phyloP scores from a whole-genome alignment of 1,140 invertebrate genomes.

The Calycopis cecrops region DNA sequence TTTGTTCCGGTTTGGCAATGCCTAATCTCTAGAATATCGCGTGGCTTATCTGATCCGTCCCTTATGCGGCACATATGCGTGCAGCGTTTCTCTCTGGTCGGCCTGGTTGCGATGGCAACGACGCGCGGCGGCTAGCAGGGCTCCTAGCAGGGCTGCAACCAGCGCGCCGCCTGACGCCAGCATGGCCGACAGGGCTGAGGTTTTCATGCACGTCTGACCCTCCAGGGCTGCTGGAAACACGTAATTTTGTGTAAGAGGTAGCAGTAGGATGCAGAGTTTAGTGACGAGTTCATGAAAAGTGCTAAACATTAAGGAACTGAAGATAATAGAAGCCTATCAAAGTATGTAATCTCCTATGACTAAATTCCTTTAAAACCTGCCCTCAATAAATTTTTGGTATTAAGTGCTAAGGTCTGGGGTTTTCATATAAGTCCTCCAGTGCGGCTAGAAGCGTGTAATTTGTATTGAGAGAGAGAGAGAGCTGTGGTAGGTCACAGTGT shows the following conservation, averaged over 20 bases:
- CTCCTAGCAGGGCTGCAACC: slow-evolving; percentile 81
- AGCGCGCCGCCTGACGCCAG: slow-evolving; percentile 81
- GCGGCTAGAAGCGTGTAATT: too few species aligned
- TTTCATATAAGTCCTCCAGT: too few species aligned
- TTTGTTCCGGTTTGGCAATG: too few species aligned
- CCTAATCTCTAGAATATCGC: neutral
- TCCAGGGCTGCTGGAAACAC: slow-evolving; percentile 39
- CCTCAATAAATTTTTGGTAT: neutral
- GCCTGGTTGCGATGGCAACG: slow-evolving; percentile 77
- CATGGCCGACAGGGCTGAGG: slow-evolving; percentile 84
- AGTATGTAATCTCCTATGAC: neutral
- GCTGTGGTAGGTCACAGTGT: too few species aligned
- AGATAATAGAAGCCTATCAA: neutral
- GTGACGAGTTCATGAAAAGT: neutral
- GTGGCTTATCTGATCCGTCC: slow-evolving; percentile 80
- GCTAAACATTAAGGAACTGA: neutral
- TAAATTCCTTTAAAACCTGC: neutral
- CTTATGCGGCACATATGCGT: slow-evolving; percentile 84
- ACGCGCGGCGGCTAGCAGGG: slow-evolving; percentile 82
- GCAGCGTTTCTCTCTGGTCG: slow-evolving; percentile 44
- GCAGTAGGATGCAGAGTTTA: too few species aligned
- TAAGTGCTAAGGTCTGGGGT: too few species aligned
- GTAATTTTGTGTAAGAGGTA: neutral
- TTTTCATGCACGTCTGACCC: slow-evolving; percentile 83
- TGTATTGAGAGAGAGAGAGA: too few species aligned